Evolutionary conservation across 37 sponge, comb jelly and placozoan genomes (phyloP), one percentile per base, ranked within the genome.

Genomic region (Spongia lamella): DNA sequence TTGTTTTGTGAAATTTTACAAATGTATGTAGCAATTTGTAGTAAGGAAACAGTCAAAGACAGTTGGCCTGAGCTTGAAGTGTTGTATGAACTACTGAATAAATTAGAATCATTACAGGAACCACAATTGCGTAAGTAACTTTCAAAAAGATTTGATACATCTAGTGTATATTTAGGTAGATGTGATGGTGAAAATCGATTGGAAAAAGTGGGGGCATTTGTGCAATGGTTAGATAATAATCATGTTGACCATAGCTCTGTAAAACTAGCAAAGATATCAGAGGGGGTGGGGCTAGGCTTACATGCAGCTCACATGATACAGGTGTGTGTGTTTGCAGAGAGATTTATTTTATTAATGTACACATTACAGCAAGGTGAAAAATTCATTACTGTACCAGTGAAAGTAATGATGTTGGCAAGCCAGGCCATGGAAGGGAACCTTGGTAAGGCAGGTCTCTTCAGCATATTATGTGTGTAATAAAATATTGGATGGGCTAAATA

Each of bases 321-420:
- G 72, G 83, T 83, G 7, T 16, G 31, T 15, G 6, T 27, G 56
- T 32, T 14, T 57, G 17, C 2, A n/a, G 54, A 26, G 11, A 25
- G 22, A 22, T 6, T 60, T 26, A 32, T 31, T 5, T 7, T 20
- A 51, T 27, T 1, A 19, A 53, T 30, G 2, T 7, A 4, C 6
- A 3, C 22, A 49, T 27, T 66, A 30, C 72, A 88, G 86, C 32
- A 32, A n/a, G 87, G 66, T 3, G 83, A 85, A 7, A 63, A 29
- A 30, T 81, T 83, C 11, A 14, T 90, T 56, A 49, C 51, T 39
- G 68, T 90, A 15, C 91, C 91, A 7, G 61, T 60, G 13, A 82
- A 73, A n/a, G 53, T 86, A 9, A 86, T 90, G 79, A 68, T 90
- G 58, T 69, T 68, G 15, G 67, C 75, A 21, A 36, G 60, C 20